Conservation (phyloP, 1,140 invertebrate species). For the Pseudoatta argentina region DNA sequence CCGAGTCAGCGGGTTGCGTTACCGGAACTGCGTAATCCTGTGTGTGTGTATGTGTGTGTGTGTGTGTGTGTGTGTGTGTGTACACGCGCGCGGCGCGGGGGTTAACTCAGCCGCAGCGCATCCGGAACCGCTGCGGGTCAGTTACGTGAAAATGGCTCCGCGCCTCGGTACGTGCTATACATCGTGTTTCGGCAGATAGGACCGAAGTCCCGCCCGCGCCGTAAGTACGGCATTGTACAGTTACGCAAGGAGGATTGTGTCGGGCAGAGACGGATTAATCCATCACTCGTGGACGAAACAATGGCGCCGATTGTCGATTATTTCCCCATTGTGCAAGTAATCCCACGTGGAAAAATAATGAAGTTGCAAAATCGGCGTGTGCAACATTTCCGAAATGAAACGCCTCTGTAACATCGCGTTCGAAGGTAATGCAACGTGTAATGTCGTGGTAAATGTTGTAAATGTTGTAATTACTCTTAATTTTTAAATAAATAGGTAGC, state of each 20-base stretch:
- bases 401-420: neutral
- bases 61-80: constrained; percentile 48
- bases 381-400: neutral
- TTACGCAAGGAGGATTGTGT: constrained; percentile 46
- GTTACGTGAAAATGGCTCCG: constrained; percentile 69
- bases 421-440: neutral
- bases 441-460: constrained; percentile 5
- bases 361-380: constrained; percentile 10
- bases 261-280: constrained; percentile 34
- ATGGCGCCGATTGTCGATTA: constrained; percentile 28
- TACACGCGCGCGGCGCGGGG: constrained; percentile 4
- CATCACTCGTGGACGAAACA: constrained; percentile 39
- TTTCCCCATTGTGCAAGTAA: constrained; percentile 16
- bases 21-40: constrained; percentile 64
- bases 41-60: constrained; percentile 39
- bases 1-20: constrained; percentile 53
- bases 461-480: constrained; percentile 9
- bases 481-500: no score
- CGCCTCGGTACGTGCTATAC: neutral
- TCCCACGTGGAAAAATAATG: constrained; percentile 12
- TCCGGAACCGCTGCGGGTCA: constrained; percentile 68
- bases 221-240: constrained; percentile 44
- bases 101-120: constrained; percentile 47
- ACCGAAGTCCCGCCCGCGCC: constrained; percentile 9
- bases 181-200: constrained; percentile 33